phyloP scores from a whole-genome alignment of 2,888 invertebrate species.

The Scrobipalpa atriplicella region DNA sequence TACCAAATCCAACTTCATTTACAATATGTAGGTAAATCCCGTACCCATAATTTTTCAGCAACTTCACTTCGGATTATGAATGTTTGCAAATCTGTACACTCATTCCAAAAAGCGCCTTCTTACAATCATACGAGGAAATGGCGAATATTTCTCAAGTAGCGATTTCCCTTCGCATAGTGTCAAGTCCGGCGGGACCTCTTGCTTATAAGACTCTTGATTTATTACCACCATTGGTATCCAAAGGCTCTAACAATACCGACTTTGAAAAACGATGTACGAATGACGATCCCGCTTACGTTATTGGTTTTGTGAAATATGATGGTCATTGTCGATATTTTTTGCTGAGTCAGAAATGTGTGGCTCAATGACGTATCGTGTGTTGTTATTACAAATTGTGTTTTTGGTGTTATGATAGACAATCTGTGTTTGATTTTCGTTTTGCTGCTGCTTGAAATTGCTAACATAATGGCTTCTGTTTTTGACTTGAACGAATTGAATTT shows the following conservation, averaged over 20 bases:
- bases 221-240: conserved; percentile 50
- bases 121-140: conserved; percentile 45
- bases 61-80: too few species aligned
- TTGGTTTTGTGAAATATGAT: conserved; percentile 56
- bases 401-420: not conserved
- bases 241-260: conserved; percentile 52
- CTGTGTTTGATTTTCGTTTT: not conserved
- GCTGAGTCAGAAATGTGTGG: conserved; percentile 23
- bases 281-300: conserved; percentile 52
- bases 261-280: conserved; percentile 59
- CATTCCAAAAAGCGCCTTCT: not conserved
- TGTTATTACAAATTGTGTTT: conserved; percentile 25
- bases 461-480: not conserved
- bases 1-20: too few species aligned
- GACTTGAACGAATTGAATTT: not conserved
- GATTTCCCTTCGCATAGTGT: conserved; percentile 67
- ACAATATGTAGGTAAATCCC: too few species aligned
- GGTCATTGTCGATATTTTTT: conserved; percentile 38
- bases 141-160: conserved; percentile 60
- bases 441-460: not conserved
- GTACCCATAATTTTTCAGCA: too few species aligned
- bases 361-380: conserved; percentile 13
- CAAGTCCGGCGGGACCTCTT: conserved; percentile 58
- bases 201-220: conserved; percentile 66
- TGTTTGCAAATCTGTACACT: too few species aligned